phyloP scores from a whole-genome alignment of 2,888 invertebrate species.

The Autographa gamma region DNA sequence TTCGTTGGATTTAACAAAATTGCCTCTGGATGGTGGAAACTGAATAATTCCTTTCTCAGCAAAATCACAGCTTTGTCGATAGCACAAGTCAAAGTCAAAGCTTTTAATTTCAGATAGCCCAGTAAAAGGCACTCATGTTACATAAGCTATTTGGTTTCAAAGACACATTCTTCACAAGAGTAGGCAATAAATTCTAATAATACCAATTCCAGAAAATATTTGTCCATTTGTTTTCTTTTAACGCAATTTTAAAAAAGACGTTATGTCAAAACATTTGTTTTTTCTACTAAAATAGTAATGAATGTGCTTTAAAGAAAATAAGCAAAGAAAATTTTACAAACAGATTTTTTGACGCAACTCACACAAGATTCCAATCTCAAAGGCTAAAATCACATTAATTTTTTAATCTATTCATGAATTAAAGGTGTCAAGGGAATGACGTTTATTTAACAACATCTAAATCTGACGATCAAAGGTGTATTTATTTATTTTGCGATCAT shows the following conservation, averaged over 20 bases:
- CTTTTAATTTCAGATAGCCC: background rate
- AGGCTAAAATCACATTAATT: background rate
- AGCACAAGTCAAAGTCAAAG: background rate
- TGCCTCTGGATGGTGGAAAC: too few species aligned
- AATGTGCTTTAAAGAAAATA: background rate
- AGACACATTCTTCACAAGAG: background rate
- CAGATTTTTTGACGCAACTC: background rate
- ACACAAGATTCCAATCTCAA: background rate
- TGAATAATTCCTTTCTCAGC: too few species aligned
- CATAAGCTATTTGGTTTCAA: background rate
- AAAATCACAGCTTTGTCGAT: background rate
- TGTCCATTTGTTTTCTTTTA: too few species aligned
- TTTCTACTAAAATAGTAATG: too few species aligned
- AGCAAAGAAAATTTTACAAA: background rate
- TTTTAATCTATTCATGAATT: background rate
- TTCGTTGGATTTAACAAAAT: too few species aligned
- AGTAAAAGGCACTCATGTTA: background rate
- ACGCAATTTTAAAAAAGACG: too few species aligned
- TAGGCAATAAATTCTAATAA: background rate
- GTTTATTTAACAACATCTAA: background rate
- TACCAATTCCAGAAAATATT: background rate
- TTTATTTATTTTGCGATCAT: background rate
- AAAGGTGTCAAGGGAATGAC: background rate
- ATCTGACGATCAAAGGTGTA: background rate
- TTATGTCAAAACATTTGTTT: too few species aligned